Conservation (phyloP, 2,113 vertebrate genomes). For the Psittacula cyanocephala region DNA sequence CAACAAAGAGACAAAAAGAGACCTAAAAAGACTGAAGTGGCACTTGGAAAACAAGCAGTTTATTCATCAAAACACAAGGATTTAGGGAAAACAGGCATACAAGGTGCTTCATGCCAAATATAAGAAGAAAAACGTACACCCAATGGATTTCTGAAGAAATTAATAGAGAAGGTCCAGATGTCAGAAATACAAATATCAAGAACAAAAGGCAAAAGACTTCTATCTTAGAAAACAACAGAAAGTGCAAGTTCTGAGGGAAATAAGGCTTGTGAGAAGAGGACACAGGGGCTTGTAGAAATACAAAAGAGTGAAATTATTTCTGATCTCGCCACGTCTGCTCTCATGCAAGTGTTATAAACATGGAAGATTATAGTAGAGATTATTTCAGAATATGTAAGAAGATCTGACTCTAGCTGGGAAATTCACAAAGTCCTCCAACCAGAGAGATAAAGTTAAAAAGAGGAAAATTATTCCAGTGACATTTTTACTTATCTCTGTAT, state of each 20-base stretch:
- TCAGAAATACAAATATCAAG: neutral
- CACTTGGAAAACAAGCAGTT: neutral
- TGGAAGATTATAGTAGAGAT: neutral
- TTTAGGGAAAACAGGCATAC: neutral
- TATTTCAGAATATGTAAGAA: neutral
- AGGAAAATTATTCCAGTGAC: neutral
- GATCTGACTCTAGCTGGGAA: neutral
- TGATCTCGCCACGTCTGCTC: neutral
- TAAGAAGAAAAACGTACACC: neutral
- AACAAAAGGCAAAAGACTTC: neutral
- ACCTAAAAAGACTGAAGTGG: neutral
- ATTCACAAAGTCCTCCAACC: neutral
- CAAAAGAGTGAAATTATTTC: neutral
- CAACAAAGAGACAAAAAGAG: neutral
- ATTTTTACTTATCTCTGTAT: neutral
- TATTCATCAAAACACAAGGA: neutral
- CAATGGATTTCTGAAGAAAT: neutral
- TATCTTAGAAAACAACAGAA: neutral
- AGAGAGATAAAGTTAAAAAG: neutral
- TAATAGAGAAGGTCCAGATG: neutral
- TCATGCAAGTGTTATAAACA: neutral
- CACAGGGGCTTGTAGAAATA: neutral
- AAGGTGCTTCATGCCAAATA: neutral
- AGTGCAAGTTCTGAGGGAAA: neutral
- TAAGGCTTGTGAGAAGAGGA: neutral